Percentiles rank a stretch among this genome's conserved stretches.
These are phyloP conservation scores for Meliscaeva auricollis DNA, from an alignment of 2,888 invertebrate species.

Conservation along the genomic window DNA sequence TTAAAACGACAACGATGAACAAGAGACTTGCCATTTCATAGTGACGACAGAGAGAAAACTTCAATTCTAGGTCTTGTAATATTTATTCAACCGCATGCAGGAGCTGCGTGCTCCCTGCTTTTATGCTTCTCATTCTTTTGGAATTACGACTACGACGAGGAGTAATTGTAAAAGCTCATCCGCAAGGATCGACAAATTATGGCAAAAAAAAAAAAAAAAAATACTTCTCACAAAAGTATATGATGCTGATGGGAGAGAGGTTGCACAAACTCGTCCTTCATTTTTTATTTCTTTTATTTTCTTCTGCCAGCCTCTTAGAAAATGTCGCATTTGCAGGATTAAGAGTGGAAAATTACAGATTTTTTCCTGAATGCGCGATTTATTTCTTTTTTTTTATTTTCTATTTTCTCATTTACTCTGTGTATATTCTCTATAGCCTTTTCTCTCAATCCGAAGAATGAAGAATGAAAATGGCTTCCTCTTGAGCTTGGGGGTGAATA, in stretches of 20 bases:
- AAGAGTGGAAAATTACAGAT: constrained; percentile 76
- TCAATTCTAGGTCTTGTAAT: constrained; percentile 73
- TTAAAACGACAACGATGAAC: constrained; percentile 70
- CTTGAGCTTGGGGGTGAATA: constrained; percentile 40
- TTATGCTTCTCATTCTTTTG: constrained; percentile 72
- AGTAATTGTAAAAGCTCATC: constrained; percentile 76
- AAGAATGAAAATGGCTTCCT: constrained; percentile 73
- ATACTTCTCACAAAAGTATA: constrained; percentile 39
- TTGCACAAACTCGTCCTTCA: constrained; percentile 66
- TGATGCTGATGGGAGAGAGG: not conserved
- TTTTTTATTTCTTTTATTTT: constrained; percentile 67
- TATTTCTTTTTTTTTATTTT: constrained; percentile 32
- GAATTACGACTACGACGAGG: constrained; percentile 59
- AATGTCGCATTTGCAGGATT: constrained; percentile 76
- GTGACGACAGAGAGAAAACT: constrained; percentile 53
- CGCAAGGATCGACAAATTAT: constrained; percentile 76
- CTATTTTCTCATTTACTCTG: constrained; percentile 15
- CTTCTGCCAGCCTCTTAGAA: constrained; percentile 66
- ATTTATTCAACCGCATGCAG: constrained; percentile 75
- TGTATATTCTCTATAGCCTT: constrained; percentile 43
- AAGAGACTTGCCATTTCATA: constrained; percentile 66
- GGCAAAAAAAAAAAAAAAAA: constrained; percentile 54
- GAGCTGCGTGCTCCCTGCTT: constrained; percentile 73
- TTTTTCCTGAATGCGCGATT: constrained; percentile 75
- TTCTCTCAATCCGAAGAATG: constrained; percentile 68